These are phyloP conservation scores for Eristalinus sepulchralis DNA, from an alignment of 2,888 invertebrate species.

Conservation along the genomic window DNA sequence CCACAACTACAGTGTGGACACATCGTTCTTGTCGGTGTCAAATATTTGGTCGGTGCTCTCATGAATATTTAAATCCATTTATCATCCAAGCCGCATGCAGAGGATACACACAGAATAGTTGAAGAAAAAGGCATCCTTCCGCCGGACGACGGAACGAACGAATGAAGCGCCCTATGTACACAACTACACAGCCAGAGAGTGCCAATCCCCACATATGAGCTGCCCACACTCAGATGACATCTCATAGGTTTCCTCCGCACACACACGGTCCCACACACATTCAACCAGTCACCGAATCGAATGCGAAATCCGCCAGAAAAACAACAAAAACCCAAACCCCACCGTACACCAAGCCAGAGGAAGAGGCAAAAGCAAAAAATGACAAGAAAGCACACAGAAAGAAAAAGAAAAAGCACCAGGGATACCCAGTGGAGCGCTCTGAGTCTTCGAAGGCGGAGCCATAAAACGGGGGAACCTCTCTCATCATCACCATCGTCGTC, in stretches of 20 bases:
- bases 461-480: slow-evolving; percentile 69
- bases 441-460: slow-evolving; percentile 65
- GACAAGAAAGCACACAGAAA: slow-evolving; percentile 2
- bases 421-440: slow-evolving; percentile 58
- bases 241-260: slow-evolving; percentile 25
- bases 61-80: slow-evolving; percentile 65
- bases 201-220: slow-evolving; percentile 44
- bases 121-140: slow-evolving; percentile 39
- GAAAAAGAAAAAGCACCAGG: slow-evolving; percentile 9
- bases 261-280: slow-evolving; percentile 28
- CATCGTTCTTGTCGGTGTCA: slow-evolving; percentile 23
- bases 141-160: slow-evolving; percentile 10
- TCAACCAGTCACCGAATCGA: slow-evolving; percentile 61
- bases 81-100: slow-evolving; percentile 37
- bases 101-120: background rate
- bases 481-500: slow-evolving; percentile 5
- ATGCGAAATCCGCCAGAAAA: slow-evolving; percentile 34
- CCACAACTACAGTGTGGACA: background rate
- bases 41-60: slow-evolving; percentile 49
- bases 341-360: slow-evolving; percentile 4
- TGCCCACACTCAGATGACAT: slow-evolving; percentile 25
- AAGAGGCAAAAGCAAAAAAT: slow-evolving; percentile 35
- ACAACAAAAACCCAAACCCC: slow-evolving; percentile 15
- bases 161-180: background rate
- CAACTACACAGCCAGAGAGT: background rate